Conservation (phyloP, 2,113 vertebrate species). For the Zapornia atra region DNA sequence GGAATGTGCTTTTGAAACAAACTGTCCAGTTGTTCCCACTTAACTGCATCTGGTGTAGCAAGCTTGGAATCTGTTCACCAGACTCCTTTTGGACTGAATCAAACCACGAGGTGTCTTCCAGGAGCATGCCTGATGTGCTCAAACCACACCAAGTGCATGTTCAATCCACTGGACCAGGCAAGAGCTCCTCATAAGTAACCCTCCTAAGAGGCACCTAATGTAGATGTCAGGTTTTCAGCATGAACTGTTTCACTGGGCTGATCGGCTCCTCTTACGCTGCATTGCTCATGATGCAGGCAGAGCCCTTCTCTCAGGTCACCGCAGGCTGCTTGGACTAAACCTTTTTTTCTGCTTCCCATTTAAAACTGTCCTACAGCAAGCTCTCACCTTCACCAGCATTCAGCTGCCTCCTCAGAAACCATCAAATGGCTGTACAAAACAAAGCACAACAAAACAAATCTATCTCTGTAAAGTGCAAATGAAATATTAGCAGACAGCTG, state of each 20-base stretch:
- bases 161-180: neutral
- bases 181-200: neutral
- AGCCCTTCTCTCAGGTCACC: neutral
- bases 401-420: neutral
- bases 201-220: neutral
- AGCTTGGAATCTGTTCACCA: neutral
- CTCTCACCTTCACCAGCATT: neutral
- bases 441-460: neutral
- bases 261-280: neutral
- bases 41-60: neutral
- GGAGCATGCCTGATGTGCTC: neutral
- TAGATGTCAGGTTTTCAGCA: neutral
- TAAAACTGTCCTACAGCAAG: neutral
- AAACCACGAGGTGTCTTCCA: neutral
- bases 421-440: neutral
- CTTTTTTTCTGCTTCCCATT: neutral
- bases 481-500: neutral
- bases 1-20: neutral
- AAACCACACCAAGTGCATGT: accelerated
- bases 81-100: neutral
- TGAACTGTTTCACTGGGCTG: neutral
- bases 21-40: neutral
- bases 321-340: neutral
- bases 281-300: neutral
- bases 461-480: neutral